A percentile compares a stretch with the other conserved stretches of the same genome.
These are phyloP conservation scores for Arizona elegans DNA, from an alignment of 2,113 vertebrate genomes.

Conservation along the genomic window DNA sequence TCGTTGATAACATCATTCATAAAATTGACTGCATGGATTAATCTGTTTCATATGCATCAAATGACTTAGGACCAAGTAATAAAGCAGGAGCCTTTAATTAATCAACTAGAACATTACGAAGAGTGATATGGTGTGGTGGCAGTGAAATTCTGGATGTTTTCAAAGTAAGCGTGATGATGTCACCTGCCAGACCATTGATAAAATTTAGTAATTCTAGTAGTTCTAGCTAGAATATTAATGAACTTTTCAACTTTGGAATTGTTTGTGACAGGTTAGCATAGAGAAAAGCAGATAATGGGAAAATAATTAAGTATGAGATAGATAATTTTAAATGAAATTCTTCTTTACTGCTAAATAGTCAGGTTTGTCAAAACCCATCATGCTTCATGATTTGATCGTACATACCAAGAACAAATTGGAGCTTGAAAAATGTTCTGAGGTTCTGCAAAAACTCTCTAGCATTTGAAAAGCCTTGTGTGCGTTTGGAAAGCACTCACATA, in stretches of 20 bases:
- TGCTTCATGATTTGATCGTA: too few species aligned
- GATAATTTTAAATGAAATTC: too few species aligned
- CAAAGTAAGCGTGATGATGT: background rate
- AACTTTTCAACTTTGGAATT: background rate
- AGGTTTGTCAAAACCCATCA: too few species aligned
- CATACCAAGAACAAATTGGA: too few species aligned
- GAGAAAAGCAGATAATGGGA: background rate
- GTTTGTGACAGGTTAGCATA: background rate
- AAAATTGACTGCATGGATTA: background rate
- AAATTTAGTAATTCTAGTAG: too few species aligned
- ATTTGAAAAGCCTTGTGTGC: too few species aligned
- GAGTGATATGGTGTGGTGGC: background rate
- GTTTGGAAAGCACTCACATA: too few species aligned
- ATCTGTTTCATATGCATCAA: background rate
- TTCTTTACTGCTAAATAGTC: too few species aligned
- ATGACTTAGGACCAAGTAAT: background rate
- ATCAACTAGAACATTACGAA: constrained; percentile 20
- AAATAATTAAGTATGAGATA: too few species aligned
- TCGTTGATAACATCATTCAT: background rate
- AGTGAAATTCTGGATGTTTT: background rate
- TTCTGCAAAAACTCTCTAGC: too few species aligned
- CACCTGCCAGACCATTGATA: background rate
- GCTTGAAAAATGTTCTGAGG: too few species aligned
- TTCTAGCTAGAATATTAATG: background rate
- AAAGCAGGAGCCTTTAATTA: constrained; percentile 1